A percentile compares a stretch with the other conserved stretches of the same genome.
These are phyloP conservation scores for Eremophila alpestris DNA, from an alignment of 2,797 vertebrate species.

Conservation along the genomic window DNA sequence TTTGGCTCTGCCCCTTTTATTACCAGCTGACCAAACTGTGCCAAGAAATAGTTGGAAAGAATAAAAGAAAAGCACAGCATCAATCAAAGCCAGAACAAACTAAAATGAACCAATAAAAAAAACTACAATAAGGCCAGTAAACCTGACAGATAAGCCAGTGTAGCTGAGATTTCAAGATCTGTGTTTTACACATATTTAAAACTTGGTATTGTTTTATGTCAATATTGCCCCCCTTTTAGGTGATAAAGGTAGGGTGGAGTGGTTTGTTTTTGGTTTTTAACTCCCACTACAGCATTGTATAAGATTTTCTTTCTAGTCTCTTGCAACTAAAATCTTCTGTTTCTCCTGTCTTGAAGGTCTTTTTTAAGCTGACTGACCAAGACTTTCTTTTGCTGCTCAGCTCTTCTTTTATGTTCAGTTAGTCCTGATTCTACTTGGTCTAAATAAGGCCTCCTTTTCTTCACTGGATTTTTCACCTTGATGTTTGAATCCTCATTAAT, in stretches of 20 bases:
- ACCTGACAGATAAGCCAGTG: not conserved
- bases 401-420: not conserved
- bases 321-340: not conserved
- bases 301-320: not conserved
- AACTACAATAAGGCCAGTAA: not conserved
- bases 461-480: not conserved
- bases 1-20: not conserved
- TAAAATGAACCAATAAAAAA: not conserved
- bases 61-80: not conserved
- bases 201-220: not conserved
- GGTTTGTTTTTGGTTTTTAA: not conserved
- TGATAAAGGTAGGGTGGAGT: not conserved
- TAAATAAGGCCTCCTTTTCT: not conserved
- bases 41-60: not conserved
- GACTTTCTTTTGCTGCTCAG: not conserved
- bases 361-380: not conserved
- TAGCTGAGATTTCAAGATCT: not conserved
- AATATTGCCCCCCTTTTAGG: not conserved
- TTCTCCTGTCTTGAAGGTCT: not conserved
- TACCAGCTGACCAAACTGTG: not conserved
- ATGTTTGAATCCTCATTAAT: not conserved
- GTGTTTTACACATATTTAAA: accelerated
- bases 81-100: not conserved
- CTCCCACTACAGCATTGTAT: not conserved
- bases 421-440: not conserved